Base-by-base conservation (phyloP, 2,888 invertebrate genomes). In the Crocallis elinguaria region DNA sequence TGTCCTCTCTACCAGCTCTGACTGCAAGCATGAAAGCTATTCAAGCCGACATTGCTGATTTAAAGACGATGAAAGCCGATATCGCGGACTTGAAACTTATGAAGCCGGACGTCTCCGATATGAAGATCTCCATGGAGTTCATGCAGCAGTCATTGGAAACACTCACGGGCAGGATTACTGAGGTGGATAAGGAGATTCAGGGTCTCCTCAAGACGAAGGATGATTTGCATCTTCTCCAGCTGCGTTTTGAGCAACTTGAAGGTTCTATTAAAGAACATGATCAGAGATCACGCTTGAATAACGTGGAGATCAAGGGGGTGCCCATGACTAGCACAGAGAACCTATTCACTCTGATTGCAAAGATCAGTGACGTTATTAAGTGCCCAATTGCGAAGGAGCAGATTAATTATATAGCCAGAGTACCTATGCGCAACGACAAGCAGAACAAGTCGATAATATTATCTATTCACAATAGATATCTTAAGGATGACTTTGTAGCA, bases 171-270 rank as follows among this genome's bases (percentile, higher is more conserved):
- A 27, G 11, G 11, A 6, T 27, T 5, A 11, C 27, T 6, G 1
- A n/a, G 2, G 11, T 27, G 1, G 11, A 27, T 11, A 1, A 27
- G 11, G 11, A 27, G 11, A 5, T 27, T 5, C 27, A 11, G 11
- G 27, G 6, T n/a, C 27, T 27, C 11, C 27, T 27, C 5, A 27
- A 27, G 11, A 27, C 27, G n/a, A 27, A 27, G 11, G 11, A 27
- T 2, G 27, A 27, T 11, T n/a, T 27, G 2, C 1, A 5, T 8
- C 94, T 13, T 19, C 19, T 23, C 8, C 23, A 7, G 23, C 23
- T 7, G 23, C 19, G 5, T 19, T 3, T 19, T 23, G 23, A 8
- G 8, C 23, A 7, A 1, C 23, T 23, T 8, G 25, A 25, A 25
- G 25, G 8, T 8, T 2, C 25, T 36, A n/a, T 19, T 4, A 25